phyloP scores from a whole-genome alignment of 1,140 invertebrate species.

The Pseudomyrmex dendroicus region DNA sequence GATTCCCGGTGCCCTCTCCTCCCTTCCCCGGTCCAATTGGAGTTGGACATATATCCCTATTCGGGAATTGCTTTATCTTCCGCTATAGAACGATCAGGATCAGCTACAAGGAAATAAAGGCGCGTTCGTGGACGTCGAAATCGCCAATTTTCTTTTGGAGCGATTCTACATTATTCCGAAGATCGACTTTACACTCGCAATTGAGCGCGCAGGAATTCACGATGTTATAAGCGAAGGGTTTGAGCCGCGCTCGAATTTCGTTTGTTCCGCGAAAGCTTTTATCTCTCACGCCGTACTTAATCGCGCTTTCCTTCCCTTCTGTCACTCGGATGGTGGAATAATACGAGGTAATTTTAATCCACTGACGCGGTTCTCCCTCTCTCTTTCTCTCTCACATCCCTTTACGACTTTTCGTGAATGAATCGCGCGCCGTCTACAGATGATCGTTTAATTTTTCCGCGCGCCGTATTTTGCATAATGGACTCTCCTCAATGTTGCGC shows the following conservation, averaged over 20 bases:
- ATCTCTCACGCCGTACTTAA: background rate
- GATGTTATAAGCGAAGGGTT: background rate
- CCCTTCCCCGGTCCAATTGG: background rate
- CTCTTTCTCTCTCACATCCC: background rate
- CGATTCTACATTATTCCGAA: background rate
- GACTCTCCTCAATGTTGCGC: background rate
- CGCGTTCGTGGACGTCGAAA: background rate
- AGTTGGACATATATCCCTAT: background rate
- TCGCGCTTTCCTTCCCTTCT: no score
- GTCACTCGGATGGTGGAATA: background rate
- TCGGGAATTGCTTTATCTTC: slow-evolving; percentile 6
- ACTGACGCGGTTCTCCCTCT: background rate
- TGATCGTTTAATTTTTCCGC: slow-evolving; percentile 47
- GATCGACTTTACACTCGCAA: background rate
- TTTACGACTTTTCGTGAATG: slow-evolving; percentile 7
- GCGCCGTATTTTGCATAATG: slow-evolving; percentile 51
- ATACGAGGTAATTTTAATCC: slow-evolving; percentile 25
- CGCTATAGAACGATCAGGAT: background rate
- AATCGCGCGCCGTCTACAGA: slow-evolving; percentile 2
- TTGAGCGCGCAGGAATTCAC: slow-evolving; percentile 7
- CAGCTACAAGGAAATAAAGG: background rate
- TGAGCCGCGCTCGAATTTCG: background rate
- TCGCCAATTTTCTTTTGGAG: background rate
- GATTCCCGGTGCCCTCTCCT: background rate
- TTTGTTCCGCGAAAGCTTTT: background rate